Evolutionary conservation across 92 coral and sea anemone genomes (phyloP).

Genomic region (Porites rus): DNA sequence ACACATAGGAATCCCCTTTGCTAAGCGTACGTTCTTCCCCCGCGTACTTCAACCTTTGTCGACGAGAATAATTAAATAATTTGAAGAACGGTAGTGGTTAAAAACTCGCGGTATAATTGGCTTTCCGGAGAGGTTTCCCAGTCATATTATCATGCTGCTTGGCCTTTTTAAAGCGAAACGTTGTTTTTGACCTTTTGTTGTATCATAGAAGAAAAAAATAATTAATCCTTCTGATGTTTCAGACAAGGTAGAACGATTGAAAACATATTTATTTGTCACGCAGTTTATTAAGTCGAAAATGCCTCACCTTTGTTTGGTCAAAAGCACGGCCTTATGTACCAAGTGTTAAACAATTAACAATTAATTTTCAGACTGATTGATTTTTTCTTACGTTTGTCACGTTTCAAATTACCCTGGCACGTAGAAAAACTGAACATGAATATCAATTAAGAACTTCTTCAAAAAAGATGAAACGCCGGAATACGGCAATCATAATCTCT

Average conservation of each 20-base stretch:
- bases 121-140: background rate
- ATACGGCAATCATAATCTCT: background rate
- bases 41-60: background rate
- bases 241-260: background rate
- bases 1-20: slow-evolving; percentile 27
- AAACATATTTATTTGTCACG: too few relatives aligned
- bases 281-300: too few relatives aligned
- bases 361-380: too few relatives aligned
- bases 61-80: background rate
- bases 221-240: too few relatives aligned
- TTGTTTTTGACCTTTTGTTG: too few relatives aligned
- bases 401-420: background rate
- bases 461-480: background rate
- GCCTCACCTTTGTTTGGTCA: too few relatives aligned
- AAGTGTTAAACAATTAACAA: too few relatives aligned
- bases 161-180: too few relatives aligned
- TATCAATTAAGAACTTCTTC: background rate
- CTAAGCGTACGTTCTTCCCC: background rate
- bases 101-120: background rate
- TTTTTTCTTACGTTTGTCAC: too few relatives aligned
- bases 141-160: too few relatives aligned
- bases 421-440: background rate
- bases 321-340: too few relatives aligned
- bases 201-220: too few relatives aligned
- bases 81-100: background rate